Conservation (phyloP, 2,888 invertebrate genomes). For the Volucella inflata region DNA sequence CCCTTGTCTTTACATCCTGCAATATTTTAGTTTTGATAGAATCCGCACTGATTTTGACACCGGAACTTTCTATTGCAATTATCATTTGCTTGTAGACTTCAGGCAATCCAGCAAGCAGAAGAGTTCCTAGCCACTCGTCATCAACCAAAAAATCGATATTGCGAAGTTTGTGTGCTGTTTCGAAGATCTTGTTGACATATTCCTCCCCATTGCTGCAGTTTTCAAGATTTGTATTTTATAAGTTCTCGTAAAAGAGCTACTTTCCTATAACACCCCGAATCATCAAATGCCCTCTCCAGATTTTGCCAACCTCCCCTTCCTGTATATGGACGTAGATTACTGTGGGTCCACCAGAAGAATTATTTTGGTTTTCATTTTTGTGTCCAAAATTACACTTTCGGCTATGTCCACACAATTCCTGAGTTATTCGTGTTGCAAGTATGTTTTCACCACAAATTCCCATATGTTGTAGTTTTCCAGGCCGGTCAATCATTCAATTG, state of each 20-base stretch:
- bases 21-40: conserved; percentile 41
- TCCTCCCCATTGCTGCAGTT: conserved; percentile 77
- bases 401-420: conserved; percentile 18
- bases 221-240: conserved; percentile 51
- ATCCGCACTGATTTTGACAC: conserved; percentile 21
- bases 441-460: conserved; percentile 51
- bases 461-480: conserved; percentile 55
- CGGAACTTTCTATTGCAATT: conserved; percentile 46
- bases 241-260: conserved; percentile 77
- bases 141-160: conserved; percentile 73
- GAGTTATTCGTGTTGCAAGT: conserved; percentile 62
- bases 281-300: conserved; percentile 77
- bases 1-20: conserved; percentile 26
- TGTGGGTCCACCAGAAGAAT: conserved; percentile 69
- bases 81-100: conserved; percentile 46
- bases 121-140: conserved; percentile 77
- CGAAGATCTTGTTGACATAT: conserved; percentile 77
- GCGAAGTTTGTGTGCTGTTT: conserved; percentile 77
- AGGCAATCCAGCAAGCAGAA: conserved; percentile 78
- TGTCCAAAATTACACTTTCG: conserved; percentile 23
- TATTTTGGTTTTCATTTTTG: conserved; percentile 48
- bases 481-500: conserved; percentile 37
- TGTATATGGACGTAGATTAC: conserved; percentile 77
- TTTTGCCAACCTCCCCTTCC: conserved; percentile 77
- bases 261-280: conserved; percentile 77